phyloP scores from a whole-genome alignment of 2,888 invertebrate genomes.

The Drosophila maculinotata region DNA sequence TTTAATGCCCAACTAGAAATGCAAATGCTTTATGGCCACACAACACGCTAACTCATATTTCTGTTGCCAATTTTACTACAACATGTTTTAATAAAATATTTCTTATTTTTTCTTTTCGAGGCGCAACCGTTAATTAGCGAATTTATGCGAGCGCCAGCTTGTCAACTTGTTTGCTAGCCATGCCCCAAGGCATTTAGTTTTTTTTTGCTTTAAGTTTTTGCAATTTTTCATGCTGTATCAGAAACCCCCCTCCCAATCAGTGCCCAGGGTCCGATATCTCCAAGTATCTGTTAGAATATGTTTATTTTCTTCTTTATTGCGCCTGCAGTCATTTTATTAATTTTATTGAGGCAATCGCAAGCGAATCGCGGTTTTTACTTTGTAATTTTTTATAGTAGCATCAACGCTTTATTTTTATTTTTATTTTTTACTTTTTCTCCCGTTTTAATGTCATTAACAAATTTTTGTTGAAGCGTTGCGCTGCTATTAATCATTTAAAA shows the following conservation, averaged over 20 bases:
- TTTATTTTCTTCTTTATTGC: constrained; percentile 13
- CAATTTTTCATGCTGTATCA: constrained; percentile 37
- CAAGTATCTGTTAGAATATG: constrained; percentile 27
- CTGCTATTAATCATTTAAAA: constrained; percentile 72
- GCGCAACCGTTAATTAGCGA: constrained; percentile 76
- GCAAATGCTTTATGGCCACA: constrained; percentile 65
- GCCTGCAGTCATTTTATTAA: constrained; percentile 63
- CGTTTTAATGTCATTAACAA: constrained; percentile 75
- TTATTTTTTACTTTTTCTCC: constrained; percentile 14
- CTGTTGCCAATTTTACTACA: constrained; percentile 60
- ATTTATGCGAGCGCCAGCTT: constrained; percentile 69
- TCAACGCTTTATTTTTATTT: constrained; percentile 9
- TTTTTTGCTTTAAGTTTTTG: constrained; percentile 8
- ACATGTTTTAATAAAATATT: constrained; percentile 19
- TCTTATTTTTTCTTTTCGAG: constrained; percentile 27
- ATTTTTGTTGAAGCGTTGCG: constrained; percentile 58
- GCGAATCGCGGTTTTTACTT: constrained; percentile 50
- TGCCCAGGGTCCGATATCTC: constrained; percentile 2
- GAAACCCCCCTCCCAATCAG: not conserved
- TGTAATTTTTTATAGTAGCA: constrained; percentile 42
- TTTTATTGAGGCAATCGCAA: constrained; percentile 69
- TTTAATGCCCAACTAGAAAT: constrained; percentile 38
- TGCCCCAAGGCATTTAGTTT: constrained; percentile 34
- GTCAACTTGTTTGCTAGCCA: constrained; percentile 67
- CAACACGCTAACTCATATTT: constrained; percentile 69